These are phyloP conservation scores for Ophioninae sp. DNA, from an alignment of 2,888 invertebrate species.

Conservation along the genomic window DNA sequence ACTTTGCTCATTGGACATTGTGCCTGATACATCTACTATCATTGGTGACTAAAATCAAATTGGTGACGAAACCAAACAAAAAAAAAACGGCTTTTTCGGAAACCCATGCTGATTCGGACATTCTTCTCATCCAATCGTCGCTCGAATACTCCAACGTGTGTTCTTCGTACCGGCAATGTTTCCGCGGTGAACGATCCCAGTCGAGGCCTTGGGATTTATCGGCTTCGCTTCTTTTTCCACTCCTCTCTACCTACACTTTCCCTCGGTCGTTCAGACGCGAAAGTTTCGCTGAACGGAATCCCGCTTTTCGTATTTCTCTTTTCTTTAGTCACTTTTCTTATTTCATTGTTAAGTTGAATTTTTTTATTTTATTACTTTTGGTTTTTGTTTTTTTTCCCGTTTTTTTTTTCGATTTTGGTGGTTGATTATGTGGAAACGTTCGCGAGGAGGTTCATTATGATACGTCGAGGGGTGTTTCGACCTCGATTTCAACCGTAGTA, in stretches of 20 bases:
- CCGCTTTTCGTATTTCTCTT: not conserved
- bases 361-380: too few species aligned
- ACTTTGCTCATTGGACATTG: not conserved
- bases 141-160: conserved; percentile 48
- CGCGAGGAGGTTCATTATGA: not conserved
- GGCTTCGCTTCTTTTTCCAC: conserved; percentile 15
- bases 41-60: not conserved
- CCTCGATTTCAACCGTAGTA: not conserved
- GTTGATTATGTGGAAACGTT: not conserved
- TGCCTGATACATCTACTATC: not conserved
- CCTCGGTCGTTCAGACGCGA: not conserved
- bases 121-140: conserved; percentile 52
- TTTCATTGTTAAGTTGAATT: too few species aligned
- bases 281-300: not conserved
- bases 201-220: conserved; percentile 11
- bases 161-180: conserved; percentile 54
- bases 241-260: not conserved
- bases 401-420: not conserved
- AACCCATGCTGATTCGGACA: conserved; percentile 24
- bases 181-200: conserved; percentile 42
- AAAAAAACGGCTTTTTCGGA: conserved; percentile 23
- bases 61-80: not conserved
- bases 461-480: not conserved
- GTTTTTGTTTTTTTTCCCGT: too few species aligned
- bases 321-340: not conserved